A percentile compares a stretch with the other conserved stretches of the same genome.
These are phyloP conservation scores for Cygnus olor DNA, from an alignment of 2,797 vertebrate genomes.

Conservation along the genomic window DNA sequence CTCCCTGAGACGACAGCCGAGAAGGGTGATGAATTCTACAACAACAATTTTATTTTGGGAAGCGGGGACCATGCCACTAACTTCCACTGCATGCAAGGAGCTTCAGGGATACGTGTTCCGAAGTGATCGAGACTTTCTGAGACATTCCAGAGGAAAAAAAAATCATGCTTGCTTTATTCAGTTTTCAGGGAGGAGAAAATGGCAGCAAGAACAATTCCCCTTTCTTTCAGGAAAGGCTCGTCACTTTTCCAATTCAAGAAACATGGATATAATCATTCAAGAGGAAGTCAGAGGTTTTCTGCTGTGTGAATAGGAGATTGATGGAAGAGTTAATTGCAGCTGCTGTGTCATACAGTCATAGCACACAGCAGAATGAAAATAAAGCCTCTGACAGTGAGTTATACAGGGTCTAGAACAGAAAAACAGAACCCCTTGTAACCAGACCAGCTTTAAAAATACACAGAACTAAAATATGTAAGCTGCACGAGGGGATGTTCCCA, in stretches of 20 bases:
- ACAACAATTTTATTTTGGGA: background rate
- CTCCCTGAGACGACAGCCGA: background rate
- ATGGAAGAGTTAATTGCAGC: constrained; percentile 65
- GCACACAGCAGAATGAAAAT: constrained; percentile 53
- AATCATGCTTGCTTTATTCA: background rate
- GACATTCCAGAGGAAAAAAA: background rate
- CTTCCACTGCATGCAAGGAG: background rate
- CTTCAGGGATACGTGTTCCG: background rate
- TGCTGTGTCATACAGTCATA: constrained; percentile 43
- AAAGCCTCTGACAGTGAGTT: constrained; percentile 57
- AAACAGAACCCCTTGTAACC: constrained; percentile 10
- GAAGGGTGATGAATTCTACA: background rate
- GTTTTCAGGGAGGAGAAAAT: background rate
- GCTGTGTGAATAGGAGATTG: constrained; percentile 35
- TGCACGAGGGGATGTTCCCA: background rate
- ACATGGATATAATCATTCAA: constrained; percentile 29
- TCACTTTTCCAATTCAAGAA: background rate
- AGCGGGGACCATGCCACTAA: background rate
- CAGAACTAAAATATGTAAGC: background rate
- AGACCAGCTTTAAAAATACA: constrained; percentile 19
- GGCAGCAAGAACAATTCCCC: background rate
- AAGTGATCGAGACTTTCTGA: background rate
- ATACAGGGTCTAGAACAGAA: background rate
- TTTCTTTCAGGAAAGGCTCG: constrained; percentile 33
- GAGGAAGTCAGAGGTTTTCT: constrained; percentile 55